Conservation (phyloP, 1,140 invertebrate genomes). For the Hycleus cichorii region DNA sequence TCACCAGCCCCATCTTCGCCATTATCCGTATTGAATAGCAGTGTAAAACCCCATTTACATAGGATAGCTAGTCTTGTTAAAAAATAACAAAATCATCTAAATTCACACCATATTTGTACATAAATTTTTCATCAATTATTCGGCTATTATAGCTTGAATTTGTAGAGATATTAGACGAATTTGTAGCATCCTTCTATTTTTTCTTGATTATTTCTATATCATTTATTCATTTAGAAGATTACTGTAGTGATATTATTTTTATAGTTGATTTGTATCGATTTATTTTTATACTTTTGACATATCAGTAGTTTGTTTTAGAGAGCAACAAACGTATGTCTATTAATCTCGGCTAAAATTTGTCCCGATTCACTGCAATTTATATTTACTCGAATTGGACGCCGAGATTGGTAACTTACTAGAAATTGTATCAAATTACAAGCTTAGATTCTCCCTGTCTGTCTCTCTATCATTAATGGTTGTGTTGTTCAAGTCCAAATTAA, state of each 20-base stretch:
- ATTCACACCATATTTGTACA: slow-evolving; percentile 1
- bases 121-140: slow-evolving; percentile 5
- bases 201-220: neutral
- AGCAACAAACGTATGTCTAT: too few relatives aligned
- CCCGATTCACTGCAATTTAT: too few relatives aligned
- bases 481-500: too few relatives aligned
- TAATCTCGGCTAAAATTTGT: too few relatives aligned
- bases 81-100: slow-evolving; percentile 35
- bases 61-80: slow-evolving; percentile 44
- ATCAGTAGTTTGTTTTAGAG: slow-evolving; percentile 16
- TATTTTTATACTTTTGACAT: slow-evolving; percentile 24
- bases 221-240: too few relatives aligned
- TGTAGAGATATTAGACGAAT: neutral
- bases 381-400: too few relatives aligned
- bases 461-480: too few relatives aligned
- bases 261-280: slow-evolving; percentile 10
- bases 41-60: slow-evolving; percentile 40
- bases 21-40: slow-evolving; percentile 33
- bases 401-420: too few relatives aligned
- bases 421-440: too few relatives aligned
- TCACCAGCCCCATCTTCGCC: slow-evolving; percentile 38
- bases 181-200: neutral
- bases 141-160: slow-evolving; percentile 5
- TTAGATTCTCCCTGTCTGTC: too few relatives aligned
- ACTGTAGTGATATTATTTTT: slow-evolving; percentile 14